These are phyloP conservation scores for Archips xylosteana DNA, from an alignment of 2,888 invertebrate genomes.

Conservation along the genomic window DNA sequence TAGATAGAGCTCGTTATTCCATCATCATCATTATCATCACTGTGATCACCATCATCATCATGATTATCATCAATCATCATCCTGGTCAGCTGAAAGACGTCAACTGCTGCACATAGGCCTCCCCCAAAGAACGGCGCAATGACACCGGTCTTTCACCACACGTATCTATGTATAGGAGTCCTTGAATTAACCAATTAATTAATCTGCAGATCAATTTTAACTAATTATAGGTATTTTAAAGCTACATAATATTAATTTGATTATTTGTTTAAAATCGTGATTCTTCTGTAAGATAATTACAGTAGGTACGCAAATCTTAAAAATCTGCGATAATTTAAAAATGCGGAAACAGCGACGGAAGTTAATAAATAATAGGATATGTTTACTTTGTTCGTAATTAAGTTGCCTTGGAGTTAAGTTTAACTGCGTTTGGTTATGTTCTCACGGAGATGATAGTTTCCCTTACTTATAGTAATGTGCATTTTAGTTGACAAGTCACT, in stretches of 20 bases:
- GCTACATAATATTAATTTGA: no score
- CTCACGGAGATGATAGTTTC: constrained; percentile 41
- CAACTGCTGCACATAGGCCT: no score
- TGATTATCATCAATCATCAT: no score
- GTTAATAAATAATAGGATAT: constrained; percentile 32
- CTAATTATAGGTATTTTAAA: background rate
- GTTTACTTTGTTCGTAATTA: constrained; percentile 45
- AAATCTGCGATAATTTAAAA: constrained; percentile 4
- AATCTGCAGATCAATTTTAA: background rate
- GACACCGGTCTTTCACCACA: no score
- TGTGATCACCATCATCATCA: no score
- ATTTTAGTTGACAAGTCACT: background rate
- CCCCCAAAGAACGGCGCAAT: no score
- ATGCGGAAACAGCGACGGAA: constrained; percentile 34
- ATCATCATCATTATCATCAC: no score
- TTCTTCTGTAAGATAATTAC: constrained; percentile 5
- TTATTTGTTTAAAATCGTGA: constrained; percentile 1
- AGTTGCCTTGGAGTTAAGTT: constrained; percentile 47
- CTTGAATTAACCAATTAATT: no score
- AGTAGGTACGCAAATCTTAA: constrained; percentile 6
- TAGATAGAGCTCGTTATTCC: no score
- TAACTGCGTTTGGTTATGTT: background rate
- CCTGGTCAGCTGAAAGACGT: no score
- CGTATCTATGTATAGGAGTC: no score
- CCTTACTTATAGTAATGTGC: background rate